Evolutionary conservation across 2,797 vertebrate genomes (phyloP), one percentile per base, ranked within the genome.

Genomic region (Orientallactaga sibirica): DNA sequence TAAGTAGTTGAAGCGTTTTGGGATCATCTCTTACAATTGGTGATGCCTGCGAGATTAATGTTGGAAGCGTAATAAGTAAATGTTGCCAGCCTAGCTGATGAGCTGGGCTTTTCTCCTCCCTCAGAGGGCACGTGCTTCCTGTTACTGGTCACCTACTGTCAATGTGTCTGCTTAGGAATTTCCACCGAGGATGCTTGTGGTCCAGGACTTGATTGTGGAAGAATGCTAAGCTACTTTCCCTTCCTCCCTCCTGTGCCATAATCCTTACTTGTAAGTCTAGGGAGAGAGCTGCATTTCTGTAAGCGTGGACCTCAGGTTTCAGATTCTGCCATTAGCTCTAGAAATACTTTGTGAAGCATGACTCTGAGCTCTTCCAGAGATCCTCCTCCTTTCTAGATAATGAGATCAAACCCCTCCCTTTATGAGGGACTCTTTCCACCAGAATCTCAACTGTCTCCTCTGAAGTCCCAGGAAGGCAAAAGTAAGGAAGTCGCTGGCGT

Each of bases 161-260:
- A 43, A 41, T 43, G 6, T 2, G 20, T 67, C 12, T 20, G 19
- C 58, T 24, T 10, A 29, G 52, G 55, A 1, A 0, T 9, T 11
- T 19, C 8, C 70, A 43, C 37, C 29, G 77, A 75, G 77, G 41
- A 10, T 12, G 43, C 64, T 74, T 1, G 11, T 37, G 7, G 1
- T 16, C 20, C 29, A 0, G 22, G 71, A 37, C 7, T n/a, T 33
- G 20, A 7, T 29, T 29, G 52, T 15, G 66, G 73, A 33, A 33
- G 37, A 74, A 37, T 15, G 10, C 48, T 33, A 37, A 58, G 67
- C 78, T 86, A 1, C 48, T 64, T 70, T 87, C 20, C 55, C 43
- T 25, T 55, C 37, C 55, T 77, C 10, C 3, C 5, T 66, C 79
- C 55, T 67, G 79, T 64, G 71, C 16, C 74, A 22, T 73, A 64